Base-by-base conservation (phyloP, 2,113 vertebrate species). In the Chaenocephalus aceratus region DNA sequence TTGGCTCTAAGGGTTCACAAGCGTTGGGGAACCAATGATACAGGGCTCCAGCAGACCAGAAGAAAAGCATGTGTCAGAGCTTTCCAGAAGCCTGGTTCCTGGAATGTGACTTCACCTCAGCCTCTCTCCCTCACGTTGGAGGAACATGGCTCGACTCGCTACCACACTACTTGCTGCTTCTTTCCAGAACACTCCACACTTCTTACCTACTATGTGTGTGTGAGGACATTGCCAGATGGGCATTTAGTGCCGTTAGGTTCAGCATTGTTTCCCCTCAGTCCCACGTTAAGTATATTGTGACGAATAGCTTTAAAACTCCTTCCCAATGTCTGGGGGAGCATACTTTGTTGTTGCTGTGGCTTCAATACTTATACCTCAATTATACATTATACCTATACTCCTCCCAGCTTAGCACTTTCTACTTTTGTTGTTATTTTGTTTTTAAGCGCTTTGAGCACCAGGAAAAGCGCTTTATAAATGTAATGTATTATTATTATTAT, bases 141-240 rank as follows among this genome's bases (percentile, higher is more conserved):
- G 2, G 3, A 48, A 61, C 72, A 68, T 61, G 72, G 52, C 48
- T 56, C 26, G 30, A 21, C 23, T 52, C 8, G 53, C 30, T 30
- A 30, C 30, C 4, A 30, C 30, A 30, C 30, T 30, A 30, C 30
- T n/a, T 1, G 3, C 15, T 21, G 30, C 10, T 51, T 63, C 66
- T 51, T 44, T 10, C 34, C 21, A 69, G 11, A 58, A 45, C 14
- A 10, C 3, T 46, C 48, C 54, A n/a, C 81, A n/a, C 81, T 59
- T 62, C 61, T 54, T 52, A 30, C 26, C 15, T 46, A 44, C 64
- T 23, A 6, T 41, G 12, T 54, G 62, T 48, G 56, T 26, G 46
- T 65, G 51, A 84, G 65, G 74, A 62, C 18, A 18, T 74, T 49
- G 70, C 30, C 79, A 68, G 72, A 61, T 7, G 66, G 64, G 63